Conservation (phyloP, 2,888 invertebrate species). For the Elaeidobius kamerunicus region DNA sequence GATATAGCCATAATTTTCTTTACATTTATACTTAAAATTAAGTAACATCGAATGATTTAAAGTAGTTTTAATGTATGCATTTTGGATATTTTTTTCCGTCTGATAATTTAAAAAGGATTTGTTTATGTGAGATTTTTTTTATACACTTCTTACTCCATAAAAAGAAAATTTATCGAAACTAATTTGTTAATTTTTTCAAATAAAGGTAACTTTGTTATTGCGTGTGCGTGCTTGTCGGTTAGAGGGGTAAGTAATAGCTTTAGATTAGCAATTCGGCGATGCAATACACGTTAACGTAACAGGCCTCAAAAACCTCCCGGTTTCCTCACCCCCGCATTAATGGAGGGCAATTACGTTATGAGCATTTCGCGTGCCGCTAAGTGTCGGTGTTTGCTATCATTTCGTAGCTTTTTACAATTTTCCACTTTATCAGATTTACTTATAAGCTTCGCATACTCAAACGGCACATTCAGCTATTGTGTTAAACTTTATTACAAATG, state of each 20-base stretch:
- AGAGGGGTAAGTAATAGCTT: conserved; percentile 39
- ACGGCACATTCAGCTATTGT: conserved; percentile 23
- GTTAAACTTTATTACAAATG: conserved; percentile 15
- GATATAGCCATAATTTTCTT: too few species aligned
- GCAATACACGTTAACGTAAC: conserved; percentile 41
- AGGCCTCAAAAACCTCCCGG: conserved; percentile 27
- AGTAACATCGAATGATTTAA: too few species aligned
- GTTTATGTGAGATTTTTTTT: too few species aligned
- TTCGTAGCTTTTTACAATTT: conserved; percentile 36
- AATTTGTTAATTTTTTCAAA: conserved; percentile 25
- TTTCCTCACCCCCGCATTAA: conserved; percentile 31
- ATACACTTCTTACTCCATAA: too few species aligned
- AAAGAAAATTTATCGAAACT: conserved; percentile 17
- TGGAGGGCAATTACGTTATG: conserved; percentile 48
- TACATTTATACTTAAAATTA: too few species aligned
- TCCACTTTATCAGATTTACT: conserved; percentile 29
- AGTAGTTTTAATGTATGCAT: too few species aligned
- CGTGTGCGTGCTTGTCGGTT: conserved; percentile 25
- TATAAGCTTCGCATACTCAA: conserved; percentile 16
- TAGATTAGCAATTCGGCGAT: conserved; percentile 43
- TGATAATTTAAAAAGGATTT: too few species aligned
- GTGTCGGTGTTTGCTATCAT: conserved; percentile 43
- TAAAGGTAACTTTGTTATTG: conserved; percentile 24
- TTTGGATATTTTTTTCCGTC: too few species aligned
- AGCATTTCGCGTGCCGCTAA: conserved; percentile 45